A percentile compares a stretch with the other conserved stretches of the same genome.
Evolutionary conservation across 2,888 invertebrate genomes (phyloP).

Genomic region (Pristionchus exspectatus): DNA sequence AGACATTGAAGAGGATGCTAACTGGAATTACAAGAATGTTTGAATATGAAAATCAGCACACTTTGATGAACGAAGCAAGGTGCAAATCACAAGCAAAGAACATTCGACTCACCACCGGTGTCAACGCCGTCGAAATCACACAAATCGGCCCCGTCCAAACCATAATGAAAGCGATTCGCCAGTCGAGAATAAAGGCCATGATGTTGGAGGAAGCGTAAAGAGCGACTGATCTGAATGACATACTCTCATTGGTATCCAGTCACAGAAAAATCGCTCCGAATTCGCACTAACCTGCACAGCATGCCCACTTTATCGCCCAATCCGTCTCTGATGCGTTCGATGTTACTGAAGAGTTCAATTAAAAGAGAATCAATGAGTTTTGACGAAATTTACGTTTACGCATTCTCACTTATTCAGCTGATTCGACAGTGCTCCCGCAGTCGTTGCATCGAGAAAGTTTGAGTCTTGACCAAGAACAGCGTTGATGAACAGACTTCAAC

Average conservation of each 20-base stretch:
- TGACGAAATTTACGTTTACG: background rate
- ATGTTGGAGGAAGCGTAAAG: background rate
- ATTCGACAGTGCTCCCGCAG: constrained; percentile 46
- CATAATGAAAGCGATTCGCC: constrained; percentile 48
- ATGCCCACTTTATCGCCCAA: constrained; percentile 44
- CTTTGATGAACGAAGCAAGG: no score
- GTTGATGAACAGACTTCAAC: constrained; percentile 18
- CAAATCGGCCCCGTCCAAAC: constrained; percentile 51
- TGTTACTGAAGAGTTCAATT: background rate
- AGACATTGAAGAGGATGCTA: background rate
- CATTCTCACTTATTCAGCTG: constrained; percentile 31
- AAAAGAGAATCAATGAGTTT: background rate
- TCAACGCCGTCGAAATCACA: background rate
- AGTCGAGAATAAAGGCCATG: constrained; percentile 36
- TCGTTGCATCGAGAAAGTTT: constrained; percentile 33
- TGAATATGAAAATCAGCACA: background rate
- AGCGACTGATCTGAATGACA: background rate
- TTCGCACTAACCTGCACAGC: background rate
- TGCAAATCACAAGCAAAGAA: no score
- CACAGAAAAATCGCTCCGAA: background rate
- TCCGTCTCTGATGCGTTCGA: constrained; percentile 37
- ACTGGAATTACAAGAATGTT: background rate
- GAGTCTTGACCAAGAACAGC: constrained; percentile 45
- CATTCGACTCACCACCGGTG: background rate
- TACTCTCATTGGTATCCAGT: background rate